A percentile compares a stretch with the other conserved stretches of the same genome.
Evolutionary conservation across 1,140 invertebrate genomes (phyloP).

Genomic region (Drosophila burlai): DNA sequence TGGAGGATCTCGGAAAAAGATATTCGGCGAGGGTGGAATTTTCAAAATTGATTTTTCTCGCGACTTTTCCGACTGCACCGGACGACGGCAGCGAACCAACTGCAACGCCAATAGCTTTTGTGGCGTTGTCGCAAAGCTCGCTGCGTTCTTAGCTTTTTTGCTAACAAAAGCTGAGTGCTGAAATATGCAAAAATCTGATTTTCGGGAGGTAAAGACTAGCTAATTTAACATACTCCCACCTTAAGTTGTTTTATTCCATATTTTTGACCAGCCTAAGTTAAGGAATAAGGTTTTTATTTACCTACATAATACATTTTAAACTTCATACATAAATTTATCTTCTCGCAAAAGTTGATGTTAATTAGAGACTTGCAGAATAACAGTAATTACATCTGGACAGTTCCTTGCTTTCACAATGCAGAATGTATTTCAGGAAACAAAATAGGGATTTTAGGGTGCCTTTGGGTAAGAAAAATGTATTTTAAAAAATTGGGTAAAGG

Average conservation of each 20-base stretch:
- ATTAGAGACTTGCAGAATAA: neutral
- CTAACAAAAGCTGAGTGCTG: slow-evolving; percentile 29
- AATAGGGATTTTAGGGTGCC: neutral
- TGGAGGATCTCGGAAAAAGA: slow-evolving; percentile 16
- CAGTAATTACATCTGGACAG: too few relatives aligned
- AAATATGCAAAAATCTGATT: neutral
- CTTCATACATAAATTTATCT: too few relatives aligned
- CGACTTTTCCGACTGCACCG: slow-evolving; percentile 56
- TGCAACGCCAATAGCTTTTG: slow-evolving; percentile 42
- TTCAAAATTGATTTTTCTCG: slow-evolving; percentile 60
- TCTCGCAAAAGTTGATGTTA: neutral
- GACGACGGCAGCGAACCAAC: slow-evolving; percentile 47
- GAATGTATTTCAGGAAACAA: neutral
- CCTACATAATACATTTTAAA: too few relatives aligned
- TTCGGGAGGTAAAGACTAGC: too few relatives aligned
- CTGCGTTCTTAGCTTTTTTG: slow-evolving; percentile 16
- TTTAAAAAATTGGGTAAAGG: too few relatives aligned
- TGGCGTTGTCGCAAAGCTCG: slow-evolving; percentile 12
- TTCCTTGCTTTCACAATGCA: neutral
- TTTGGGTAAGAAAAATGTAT: fast-evolving
- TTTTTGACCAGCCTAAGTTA: neutral
- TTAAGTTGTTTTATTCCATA: neutral
- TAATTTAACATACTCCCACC: too few relatives aligned
- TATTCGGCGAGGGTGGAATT: neutral
- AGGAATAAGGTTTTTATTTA: neutral